Evolutionary conservation across 2,113 vertebrate species (phyloP).

Genomic region (Oncorhynchus masou): DNA sequence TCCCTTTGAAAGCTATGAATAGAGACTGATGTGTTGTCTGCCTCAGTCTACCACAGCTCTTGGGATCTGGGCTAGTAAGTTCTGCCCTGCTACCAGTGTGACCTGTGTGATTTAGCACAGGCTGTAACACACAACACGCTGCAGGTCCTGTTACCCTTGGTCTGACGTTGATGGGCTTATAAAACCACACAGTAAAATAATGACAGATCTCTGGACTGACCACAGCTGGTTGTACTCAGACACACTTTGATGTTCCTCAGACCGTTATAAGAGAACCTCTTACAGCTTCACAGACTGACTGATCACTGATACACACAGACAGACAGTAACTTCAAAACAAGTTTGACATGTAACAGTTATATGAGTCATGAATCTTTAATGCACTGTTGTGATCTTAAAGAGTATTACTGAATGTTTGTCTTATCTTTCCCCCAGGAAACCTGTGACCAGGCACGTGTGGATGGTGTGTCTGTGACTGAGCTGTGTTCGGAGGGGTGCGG

Average conservation of each 20-base stretch:
- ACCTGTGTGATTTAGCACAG: slow-evolving; percentile 52
- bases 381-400: too few relatives aligned
- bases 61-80: slow-evolving; percentile 6
- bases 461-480: slow-evolving; percentile 80
- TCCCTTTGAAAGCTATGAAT: background rate
- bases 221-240: slow-evolving; percentile 56
- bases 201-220: slow-evolving; percentile 54
- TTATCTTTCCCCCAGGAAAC: slow-evolving; percentile 8
- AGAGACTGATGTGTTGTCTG: background rate
- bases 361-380: too few relatives aligned
- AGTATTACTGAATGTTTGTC: background rate
- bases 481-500: slow-evolving; percentile 79
- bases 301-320: slow-evolving; percentile 35
- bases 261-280: slow-evolving; percentile 32
- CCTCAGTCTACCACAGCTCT: slow-evolving; percentile 20
- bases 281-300: slow-evolving; percentile 26
- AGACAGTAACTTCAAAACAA: slow-evolving; percentile 38
- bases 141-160: slow-evolving; percentile 49
- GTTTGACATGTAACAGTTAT: too few relatives aligned
- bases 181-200: slow-evolving; percentile 55
- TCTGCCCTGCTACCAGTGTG: slow-evolving; percentile 19
- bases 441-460: background rate
- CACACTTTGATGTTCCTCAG: slow-evolving; percentile 50
- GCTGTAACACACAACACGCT: slow-evolving; percentile 14
- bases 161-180: slow-evolving; percentile 58